Percentiles rank a stretch among this genome's conserved stretches.
These are phyloP conservation scores for Drosophila antonietae DNA, from an alignment of 2,888 invertebrate genomes.

Conservation along the genomic window DNA sequence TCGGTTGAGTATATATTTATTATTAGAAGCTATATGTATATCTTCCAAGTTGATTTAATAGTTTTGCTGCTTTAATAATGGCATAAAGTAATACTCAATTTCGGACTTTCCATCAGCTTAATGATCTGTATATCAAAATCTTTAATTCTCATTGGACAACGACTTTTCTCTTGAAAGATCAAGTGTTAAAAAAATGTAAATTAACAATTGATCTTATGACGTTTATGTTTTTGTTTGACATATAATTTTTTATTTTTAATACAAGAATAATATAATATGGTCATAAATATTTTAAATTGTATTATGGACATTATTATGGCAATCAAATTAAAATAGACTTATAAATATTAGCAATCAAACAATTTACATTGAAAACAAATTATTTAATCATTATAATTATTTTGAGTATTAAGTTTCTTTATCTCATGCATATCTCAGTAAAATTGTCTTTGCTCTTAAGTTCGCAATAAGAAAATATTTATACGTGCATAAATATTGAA, in stretches of 20 bases:
- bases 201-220: neutral
- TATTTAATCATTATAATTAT: neutral
- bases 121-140: neutral
- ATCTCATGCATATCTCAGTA: too few relatives aligned
- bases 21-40: neutral
- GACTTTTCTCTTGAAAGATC: neutral
- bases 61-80: neutral
- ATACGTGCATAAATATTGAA: too few relatives aligned
- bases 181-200: neutral
- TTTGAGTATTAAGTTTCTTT: conserved; percentile 7
- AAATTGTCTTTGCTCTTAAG: too few relatives aligned
- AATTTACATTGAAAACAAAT: too few relatives aligned
- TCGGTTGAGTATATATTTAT: too few relatives aligned
- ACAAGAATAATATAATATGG: neutral
- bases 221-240: neutral
- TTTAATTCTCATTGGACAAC: neutral
- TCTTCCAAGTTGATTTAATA: neutral
- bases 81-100: conserved; percentile 7
- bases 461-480: too few relatives aligned
- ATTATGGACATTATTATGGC: neutral
- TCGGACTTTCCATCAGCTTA: neutral
- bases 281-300: neutral
- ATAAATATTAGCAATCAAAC: too few relatives aligned
- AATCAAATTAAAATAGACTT: neutral
- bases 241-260: neutral